Base-by-base conservation (phyloP, 64 coral and sea anemone species). In the Porites australiensis region DNA sequence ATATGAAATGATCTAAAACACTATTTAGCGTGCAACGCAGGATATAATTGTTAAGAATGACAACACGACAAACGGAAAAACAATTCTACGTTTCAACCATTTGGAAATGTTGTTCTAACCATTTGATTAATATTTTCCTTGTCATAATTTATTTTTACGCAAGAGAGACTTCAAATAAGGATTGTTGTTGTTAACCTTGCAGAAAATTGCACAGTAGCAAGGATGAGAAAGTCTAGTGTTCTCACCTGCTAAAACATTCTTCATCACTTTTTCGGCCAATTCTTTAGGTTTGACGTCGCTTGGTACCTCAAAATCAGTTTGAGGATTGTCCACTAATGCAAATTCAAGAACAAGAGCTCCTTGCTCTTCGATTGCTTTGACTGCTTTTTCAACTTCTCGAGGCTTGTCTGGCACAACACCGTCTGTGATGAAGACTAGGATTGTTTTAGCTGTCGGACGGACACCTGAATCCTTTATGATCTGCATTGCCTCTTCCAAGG, bases 391-490 rank as follows among this genome's bases (percentile, higher is more conserved):
- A 8, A 69, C 61, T 21, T 66, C 81, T 21, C 11, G 16, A 4
- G 63, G 81, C 8, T 69, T 67, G 16, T 50, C 19, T 6, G 64
- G 18, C 8, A 43, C 3, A 50, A 19, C 81, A 69, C 63, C 81
- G 22, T 84, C 81, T 2, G 81, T 84, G 18, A 84, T 49, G 0
- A 84, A 18, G 44, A 84, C 81, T 19, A 73, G n/a, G 58, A 92
- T 68, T 68, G 72, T 92, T 45, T 72, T 79, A 3, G 83, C 78
- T 3, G 78, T 49, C 1, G 72, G 44, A 14, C 91, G 78, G 2
- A 77, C 45, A 64, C 65, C 82, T 13, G 91, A 87, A 55, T 50
- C 73, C 55, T 69, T 64, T 43, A 93, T 87, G 19, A 93, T 54
- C 6, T 60, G 8, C 74, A 57, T 69, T 8, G 82, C 91, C 50